These are phyloP conservation scores for Gobiocypris rarus DNA, from an alignment of 2,113 vertebrate species.

Conservation along the genomic window DNA sequence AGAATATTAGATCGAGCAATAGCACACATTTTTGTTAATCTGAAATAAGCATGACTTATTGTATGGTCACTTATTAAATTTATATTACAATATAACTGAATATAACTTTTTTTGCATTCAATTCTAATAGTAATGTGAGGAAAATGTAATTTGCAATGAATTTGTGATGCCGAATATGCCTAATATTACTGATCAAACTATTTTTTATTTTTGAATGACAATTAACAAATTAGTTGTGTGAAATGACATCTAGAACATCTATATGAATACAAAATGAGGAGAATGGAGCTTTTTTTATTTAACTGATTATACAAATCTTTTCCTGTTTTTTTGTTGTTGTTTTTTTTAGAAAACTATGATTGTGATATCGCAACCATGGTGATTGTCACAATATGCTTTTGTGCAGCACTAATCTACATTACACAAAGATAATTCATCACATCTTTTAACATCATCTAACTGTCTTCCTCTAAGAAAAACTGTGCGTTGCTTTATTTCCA, in stretches of 20 bases:
- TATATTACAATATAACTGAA: too few relatives aligned
- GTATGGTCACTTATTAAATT: neutral
- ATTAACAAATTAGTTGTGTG: neutral
- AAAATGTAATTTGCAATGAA: neutral
- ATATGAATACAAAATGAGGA: too few relatives aligned
- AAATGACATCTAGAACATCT: neutral
- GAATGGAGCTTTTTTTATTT: neutral
- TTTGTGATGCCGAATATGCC: neutral
- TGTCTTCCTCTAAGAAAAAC: slow-evolving; percentile 11
- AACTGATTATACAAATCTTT: neutral
- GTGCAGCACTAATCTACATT: neutral
- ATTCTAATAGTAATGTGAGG: neutral
- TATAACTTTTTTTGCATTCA: too few relatives aligned
- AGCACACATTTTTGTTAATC: neutral
- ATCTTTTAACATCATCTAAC: neutral
- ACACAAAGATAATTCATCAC: neutral
- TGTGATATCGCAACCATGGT: neutral
- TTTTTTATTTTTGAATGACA: neutral
- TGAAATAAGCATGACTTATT: neutral
- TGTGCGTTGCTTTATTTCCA: neutral
- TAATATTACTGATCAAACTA: neutral
- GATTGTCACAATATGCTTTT: neutral
- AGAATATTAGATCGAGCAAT: neutral
- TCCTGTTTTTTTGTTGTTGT: too few relatives aligned
- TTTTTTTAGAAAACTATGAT: neutral